Evolutionary conservation across 2,888 invertebrate species (phyloP).

Genomic region (Pegoplata infirma): DNA sequence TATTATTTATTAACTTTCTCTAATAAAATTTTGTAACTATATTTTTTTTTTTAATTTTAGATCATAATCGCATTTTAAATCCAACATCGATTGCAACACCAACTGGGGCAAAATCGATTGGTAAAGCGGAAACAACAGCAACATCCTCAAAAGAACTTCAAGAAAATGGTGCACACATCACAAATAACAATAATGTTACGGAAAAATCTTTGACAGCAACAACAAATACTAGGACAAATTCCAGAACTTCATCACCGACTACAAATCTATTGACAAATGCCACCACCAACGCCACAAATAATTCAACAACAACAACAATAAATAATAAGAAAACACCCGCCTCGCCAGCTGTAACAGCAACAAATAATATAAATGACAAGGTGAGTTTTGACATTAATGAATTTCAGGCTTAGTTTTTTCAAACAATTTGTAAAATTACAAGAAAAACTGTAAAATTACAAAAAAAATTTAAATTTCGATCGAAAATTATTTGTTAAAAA

Average conservation of each 20-base stretch:
- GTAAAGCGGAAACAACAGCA: constrained; percentile 58
- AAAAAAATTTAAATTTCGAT: no score
- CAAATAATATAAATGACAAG: constrained; percentile 52
- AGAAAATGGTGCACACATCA: constrained; percentile 52
- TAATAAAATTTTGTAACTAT: no score
- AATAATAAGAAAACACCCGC: constrained; percentile 62
- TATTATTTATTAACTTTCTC: constrained; percentile 39
- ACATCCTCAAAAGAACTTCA: constrained; percentile 63
- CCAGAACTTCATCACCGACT: constrained; percentile 60
- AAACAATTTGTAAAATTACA: no score
- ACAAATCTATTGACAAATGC: constrained; percentile 40
- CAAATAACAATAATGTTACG: constrained; percentile 60
- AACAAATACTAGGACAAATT: constrained; percentile 51
- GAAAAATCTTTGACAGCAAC: constrained; percentile 52
- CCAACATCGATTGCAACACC: constrained; percentile 51
- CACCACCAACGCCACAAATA: background rate
- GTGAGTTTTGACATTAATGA: no score
- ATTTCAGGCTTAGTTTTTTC: no score
- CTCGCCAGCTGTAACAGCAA: constrained; percentile 42
- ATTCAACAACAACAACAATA: constrained; percentile 40
- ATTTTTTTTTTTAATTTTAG: constrained; percentile 59
- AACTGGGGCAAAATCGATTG: constrained; percentile 42
- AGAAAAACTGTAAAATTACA: no score
- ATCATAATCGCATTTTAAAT: constrained; percentile 65
- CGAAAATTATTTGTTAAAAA: no score